These are phyloP conservation scores for Anadara kagoshimensis DNA, from an alignment of 1,140 invertebrate genomes.

Conservation along the genomic window DNA sequence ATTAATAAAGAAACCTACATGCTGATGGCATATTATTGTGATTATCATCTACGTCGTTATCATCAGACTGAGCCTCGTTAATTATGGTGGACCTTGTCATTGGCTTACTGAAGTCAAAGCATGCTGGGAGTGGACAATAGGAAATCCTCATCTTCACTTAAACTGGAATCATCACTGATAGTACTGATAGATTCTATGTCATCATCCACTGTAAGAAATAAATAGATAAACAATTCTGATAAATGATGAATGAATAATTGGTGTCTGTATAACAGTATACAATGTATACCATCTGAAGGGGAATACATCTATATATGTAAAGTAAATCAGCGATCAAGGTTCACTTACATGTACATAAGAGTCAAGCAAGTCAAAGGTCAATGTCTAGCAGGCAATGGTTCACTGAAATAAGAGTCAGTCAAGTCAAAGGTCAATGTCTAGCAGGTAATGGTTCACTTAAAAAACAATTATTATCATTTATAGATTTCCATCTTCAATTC, in stretches of 20 bases:
- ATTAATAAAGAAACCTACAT: conserved; percentile 9
- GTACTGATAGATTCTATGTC: conserved; percentile 50
- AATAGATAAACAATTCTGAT: background rate
- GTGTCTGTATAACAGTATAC: too few relatives aligned
- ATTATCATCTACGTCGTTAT: conserved; percentile 34
- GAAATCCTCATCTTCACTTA: conserved; percentile 60
- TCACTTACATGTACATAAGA: too few relatives aligned
- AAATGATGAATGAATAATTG: background rate
- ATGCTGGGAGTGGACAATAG: conserved; percentile 71
- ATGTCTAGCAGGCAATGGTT: too few relatives aligned
- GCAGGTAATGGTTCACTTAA: too few relatives aligned
- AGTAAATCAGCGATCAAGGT: too few relatives aligned
- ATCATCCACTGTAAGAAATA: conserved; percentile 44
- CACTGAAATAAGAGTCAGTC: too few relatives aligned
- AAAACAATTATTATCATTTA: too few relatives aligned
- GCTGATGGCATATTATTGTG: conserved; percentile 34
- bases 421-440: too few relatives aligned
- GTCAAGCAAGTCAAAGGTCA: too few relatives aligned
- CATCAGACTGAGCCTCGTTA: conserved; percentile 26
- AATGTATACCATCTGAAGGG: too few relatives aligned
- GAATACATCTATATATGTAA: too few relatives aligned
- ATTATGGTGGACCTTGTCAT: conserved; percentile 21
- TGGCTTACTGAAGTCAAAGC: conserved; percentile 64
- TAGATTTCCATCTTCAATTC: too few relatives aligned
- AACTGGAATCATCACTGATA: conserved; percentile 42